These are phyloP conservation scores for Tapirus indicus DNA, from an alignment of 2,797 vertebrate species.

Conservation along the genomic window DNA sequence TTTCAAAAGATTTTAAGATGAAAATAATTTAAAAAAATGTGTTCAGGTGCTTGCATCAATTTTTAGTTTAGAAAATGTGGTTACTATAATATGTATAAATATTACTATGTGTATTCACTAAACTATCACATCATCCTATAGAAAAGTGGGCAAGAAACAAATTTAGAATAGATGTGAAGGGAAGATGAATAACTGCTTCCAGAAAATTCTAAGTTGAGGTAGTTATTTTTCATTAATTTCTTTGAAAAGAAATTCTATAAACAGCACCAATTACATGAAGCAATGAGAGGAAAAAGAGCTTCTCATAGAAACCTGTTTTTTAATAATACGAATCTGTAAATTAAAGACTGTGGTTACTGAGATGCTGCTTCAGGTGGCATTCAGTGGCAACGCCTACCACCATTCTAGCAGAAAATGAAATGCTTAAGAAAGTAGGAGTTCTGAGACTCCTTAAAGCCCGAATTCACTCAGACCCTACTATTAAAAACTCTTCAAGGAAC, in stretches of 20 bases:
- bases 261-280: neutral
- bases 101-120: neutral
- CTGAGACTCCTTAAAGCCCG: neutral
- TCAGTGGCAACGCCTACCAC: neutral
- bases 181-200: neutral
- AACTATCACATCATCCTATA: neutral
- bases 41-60: neutral
- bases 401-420: neutral
- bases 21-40: neutral
- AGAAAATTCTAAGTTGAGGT: slow-evolving; percentile 32
- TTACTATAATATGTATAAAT: neutral
- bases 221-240: slow-evolving; percentile 21
- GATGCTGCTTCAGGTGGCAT: neutral
- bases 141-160: neutral
- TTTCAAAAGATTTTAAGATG: neutral
- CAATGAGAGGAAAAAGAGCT: neutral
- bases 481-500: neutral
- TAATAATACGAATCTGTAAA: neutral
- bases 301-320: neutral
- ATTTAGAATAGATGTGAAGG: neutral
- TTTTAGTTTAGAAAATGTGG: neutral
- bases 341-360: neutral
- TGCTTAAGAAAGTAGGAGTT: neutral
- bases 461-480: neutral
- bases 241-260: slow-evolving; percentile 37